phyloP scores from a whole-genome alignment of 2,797 vertebrate genomes.

The Amniataba percoides region DNA sequence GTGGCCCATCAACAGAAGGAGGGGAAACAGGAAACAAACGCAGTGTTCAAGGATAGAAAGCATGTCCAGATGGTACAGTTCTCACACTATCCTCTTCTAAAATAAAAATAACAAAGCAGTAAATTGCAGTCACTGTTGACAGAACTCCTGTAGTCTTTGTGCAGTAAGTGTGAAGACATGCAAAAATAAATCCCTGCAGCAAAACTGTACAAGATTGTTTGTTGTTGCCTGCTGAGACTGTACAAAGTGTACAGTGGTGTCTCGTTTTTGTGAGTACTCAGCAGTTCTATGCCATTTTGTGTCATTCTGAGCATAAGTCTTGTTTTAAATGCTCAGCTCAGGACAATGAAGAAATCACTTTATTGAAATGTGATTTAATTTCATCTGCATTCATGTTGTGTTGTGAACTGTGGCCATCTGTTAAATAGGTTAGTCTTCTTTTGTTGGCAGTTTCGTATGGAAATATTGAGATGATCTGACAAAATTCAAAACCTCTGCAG shows the following conservation, averaged over 20 bases:
- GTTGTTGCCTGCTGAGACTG: no score
- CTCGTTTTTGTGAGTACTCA: background rate
- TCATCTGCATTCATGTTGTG: background rate
- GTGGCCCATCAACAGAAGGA: constrained; percentile 63
- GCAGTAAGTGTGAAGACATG: background rate
- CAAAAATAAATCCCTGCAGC: background rate
- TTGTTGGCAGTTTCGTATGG: background rate
- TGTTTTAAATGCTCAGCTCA: background rate
- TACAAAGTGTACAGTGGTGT: no score
- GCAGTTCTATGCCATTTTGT: background rate
- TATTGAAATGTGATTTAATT: background rate
- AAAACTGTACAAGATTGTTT: background rate
- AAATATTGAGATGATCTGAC: background rate
- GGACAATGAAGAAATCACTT: background rate
- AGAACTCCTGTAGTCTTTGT: background rate
- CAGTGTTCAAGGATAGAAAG: constrained; percentile 48
- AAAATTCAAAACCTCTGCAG: background rate
- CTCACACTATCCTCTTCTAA: constrained; percentile 25
- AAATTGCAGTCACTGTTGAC: background rate
- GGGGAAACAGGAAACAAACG: constrained; percentile 71
- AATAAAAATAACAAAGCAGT: constrained; percentile 18
- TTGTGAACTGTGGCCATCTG: background rate
- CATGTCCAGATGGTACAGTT: constrained; percentile 59
- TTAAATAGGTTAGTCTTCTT: background rate
- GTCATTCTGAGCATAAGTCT: background rate